These are phyloP conservation scores for Falco punctatus DNA, from an alignment of 2,113 vertebrate genomes.

Conservation along the genomic window DNA sequence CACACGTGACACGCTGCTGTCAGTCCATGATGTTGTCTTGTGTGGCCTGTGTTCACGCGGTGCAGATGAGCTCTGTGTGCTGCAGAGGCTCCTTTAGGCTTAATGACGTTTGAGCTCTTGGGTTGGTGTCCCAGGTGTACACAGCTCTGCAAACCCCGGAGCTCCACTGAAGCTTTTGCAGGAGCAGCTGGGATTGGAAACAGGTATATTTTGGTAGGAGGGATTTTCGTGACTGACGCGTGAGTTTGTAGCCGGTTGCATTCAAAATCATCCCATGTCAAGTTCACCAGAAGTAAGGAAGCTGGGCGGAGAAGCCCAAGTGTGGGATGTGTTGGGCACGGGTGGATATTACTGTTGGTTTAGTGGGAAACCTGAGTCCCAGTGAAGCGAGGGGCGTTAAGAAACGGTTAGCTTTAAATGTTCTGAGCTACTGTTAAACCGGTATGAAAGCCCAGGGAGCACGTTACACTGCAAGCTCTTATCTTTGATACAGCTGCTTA, in stretches of 20 bases:
- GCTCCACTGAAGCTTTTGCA: background rate
- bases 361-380: background rate
- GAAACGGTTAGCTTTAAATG: background rate
- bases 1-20: background rate
- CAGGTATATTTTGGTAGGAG: background rate
- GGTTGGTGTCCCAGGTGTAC: accelerated
- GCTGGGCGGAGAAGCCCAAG: background rate
- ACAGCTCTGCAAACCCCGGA: background rate
- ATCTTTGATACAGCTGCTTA: background rate
- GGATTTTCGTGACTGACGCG: accelerated
- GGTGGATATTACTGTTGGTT: background rate
- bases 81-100: background rate
- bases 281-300: background rate
- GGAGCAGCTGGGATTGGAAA: background rate
- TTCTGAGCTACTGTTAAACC: background rate
- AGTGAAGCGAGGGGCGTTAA: background rate
- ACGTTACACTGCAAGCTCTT: background rate
- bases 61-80: background rate
- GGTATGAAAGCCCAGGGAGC: background rate
- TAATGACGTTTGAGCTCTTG: background rate
- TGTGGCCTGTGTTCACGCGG: background rate
- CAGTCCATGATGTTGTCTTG: background rate
- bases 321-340: accelerated
- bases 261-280: accelerated
- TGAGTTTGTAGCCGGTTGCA: background rate